Percentiles rank a stretch among this genome's conserved stretches.
phyloP scores from a whole-genome alignment of 2,113 vertebrate genomes.

The Mormoops blainvillei region DNA sequence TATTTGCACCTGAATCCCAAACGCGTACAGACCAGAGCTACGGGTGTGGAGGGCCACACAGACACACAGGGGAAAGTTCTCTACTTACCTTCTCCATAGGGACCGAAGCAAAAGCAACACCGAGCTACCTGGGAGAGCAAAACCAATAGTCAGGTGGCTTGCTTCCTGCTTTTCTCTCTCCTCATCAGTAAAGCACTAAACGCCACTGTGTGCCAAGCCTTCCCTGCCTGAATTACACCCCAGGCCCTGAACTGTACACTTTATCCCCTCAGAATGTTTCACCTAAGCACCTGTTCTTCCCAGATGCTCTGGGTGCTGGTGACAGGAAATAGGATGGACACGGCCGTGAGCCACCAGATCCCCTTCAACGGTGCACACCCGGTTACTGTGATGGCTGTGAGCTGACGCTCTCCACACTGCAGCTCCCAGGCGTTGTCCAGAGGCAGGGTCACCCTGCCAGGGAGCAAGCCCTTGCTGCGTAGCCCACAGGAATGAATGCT shows the following conservation, averaged over 20 bases:
- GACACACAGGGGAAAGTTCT: neutral
- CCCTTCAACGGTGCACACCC: neutral
- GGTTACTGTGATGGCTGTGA: neutral
- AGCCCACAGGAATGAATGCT: neutral
- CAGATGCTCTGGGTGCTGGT: neutral
- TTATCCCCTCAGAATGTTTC: neutral
- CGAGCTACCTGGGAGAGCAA: conserved; percentile 88
- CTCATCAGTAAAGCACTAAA: no score
- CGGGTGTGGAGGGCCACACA: neutral
- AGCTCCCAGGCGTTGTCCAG: neutral
- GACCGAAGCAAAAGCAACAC: conserved; percentile 93
- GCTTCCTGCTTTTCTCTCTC: neutral
- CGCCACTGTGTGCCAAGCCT: neutral
- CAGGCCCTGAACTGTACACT: neutral
- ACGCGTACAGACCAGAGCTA: neutral
- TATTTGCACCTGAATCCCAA: neutral
- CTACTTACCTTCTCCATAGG: conserved; percentile 86
- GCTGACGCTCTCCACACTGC: neutral
- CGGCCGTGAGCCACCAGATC: neutral
- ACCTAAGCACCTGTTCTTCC: neutral
- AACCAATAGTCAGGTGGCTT: neutral
- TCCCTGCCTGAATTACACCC: neutral
- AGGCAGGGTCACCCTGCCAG: neutral
- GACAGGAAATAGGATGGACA: neutral
- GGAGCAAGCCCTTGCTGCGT: neutral